Evolutionary conservation across 2,113 vertebrate genomes (phyloP), one percentile per base, ranked within the genome.

Genomic region (Neogale vison): DNA sequence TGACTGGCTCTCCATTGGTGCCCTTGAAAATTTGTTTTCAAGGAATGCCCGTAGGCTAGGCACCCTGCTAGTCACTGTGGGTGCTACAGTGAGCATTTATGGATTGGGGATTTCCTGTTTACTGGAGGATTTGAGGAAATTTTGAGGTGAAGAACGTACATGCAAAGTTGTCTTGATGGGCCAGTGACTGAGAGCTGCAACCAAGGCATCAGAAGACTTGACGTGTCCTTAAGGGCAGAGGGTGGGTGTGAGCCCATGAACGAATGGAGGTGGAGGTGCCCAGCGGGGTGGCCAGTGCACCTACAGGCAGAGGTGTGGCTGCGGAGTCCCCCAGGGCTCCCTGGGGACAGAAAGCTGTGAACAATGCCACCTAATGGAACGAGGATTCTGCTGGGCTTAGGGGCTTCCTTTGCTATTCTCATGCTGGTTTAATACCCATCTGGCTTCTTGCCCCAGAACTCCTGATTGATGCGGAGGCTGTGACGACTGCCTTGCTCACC

Each of bases 381-480:
- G 9, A 55, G 52, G 96, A 82, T 63, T 93, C 85, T 61, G 39
- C 77, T 31, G 77, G 74, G 72, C 77, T 50, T 45, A 81, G 85
- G 47, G 81, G 23, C 59, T 82, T 77, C 77, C 39, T 77, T 84
- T 55, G 59, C 79, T 89, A 87, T 93, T 98, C 93, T 97, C 87
- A 97, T 20, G 6, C 89, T 31, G 79, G 39, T 86, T 95, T 98
- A 89, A 93, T 36, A 34, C 71, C 72, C 36, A 0, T 82, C 92
- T 98, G 95, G 96, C 93, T 89, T 83, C 72, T 86, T 92, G 86
- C 77, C 74, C 57, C 47, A 39, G 42, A 55, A 55, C 81, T 93
- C 76, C 91, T 93, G 65, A 82, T 76, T 84, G 90, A 21, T 39
- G 71, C 85, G 36, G 94, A 93, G 50, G 76, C 59, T 47, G 47